phyloP scores from a whole-genome alignment of 2,797 vertebrate genomes.

The Bryconaethiops microstoma region DNA sequence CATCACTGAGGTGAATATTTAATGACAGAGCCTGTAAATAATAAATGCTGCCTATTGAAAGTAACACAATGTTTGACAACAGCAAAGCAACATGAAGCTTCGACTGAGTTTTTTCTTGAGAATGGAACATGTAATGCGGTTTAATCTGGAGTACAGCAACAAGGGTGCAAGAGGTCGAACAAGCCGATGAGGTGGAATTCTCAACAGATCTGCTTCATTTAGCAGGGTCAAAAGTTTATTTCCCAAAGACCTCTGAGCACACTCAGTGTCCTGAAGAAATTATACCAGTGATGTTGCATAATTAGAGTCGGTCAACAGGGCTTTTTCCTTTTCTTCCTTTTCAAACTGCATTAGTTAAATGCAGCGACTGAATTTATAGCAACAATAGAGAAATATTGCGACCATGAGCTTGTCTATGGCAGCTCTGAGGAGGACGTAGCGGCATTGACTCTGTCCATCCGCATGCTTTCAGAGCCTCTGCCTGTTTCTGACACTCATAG shows the following conservation, averaged over 20 bases:
- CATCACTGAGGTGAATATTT: constrained; percentile 70
- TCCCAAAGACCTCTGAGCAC: neutral
- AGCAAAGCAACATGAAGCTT: constrained; percentile 57
- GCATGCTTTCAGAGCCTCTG: neutral
- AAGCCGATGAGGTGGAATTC: neutral
- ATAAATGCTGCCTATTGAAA: constrained; percentile 74
- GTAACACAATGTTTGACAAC: constrained; percentile 70
- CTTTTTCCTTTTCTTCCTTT: constrained; percentile 6
- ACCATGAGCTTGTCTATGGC: constrained; percentile 8
- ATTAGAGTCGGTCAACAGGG: constrained; percentile 3
- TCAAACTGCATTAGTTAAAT: constrained; percentile 51
- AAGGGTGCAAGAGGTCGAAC: neutral
- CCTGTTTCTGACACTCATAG: neutral
- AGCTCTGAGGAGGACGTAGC: neutral
- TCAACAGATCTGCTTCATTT: constrained; percentile 13
- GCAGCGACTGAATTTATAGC: constrained; percentile 35
- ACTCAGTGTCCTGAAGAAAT: neutral
- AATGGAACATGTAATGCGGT: neutral
- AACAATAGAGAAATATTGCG: neutral
- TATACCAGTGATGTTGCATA: neutral
- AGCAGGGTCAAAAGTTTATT: constrained; percentile 11
- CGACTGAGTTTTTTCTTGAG: constrained; percentile 27
- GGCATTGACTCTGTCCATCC: neutral
- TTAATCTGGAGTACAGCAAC: neutral
- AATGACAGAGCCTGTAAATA: constrained; percentile 64